These are phyloP conservation scores for Aviceda subcristata DNA, from an alignment of 2,113 vertebrate genomes.

Conservation along the genomic window DNA sequence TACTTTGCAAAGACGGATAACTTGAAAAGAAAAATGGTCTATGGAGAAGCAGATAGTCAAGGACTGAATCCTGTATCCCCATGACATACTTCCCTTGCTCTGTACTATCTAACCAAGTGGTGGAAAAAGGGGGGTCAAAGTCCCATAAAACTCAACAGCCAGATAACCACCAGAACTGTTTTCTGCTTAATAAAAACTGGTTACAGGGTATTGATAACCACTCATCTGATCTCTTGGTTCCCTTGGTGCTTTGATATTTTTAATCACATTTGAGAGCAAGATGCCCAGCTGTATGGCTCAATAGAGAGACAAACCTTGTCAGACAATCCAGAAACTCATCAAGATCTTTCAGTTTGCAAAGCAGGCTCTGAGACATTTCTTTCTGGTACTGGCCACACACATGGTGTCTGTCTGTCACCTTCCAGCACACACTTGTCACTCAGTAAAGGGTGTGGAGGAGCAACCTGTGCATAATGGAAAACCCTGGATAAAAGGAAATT, in stretches of 20 bases:
- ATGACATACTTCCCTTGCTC: background rate
- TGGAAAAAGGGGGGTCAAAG: background rate
- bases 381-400: background rate
- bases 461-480: background rate
- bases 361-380: background rate
- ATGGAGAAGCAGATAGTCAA: background rate
- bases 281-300: background rate
- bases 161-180: background rate
- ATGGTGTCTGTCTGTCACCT: background rate
- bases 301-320: background rate
- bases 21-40: background rate
- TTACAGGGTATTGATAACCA: background rate
- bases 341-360: background rate
- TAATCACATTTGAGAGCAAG: background rate
- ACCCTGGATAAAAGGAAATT: conserved; percentile 18
- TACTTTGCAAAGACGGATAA: background rate
- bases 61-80: background rate
- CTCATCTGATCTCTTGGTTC: background rate
- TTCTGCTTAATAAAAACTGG: background rate
- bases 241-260: background rate
- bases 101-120: background rate
- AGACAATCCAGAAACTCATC: background rate
- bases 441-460: background rate
- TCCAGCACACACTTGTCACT: background rate
- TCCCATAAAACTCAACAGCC: background rate